Base-by-base conservation (phyloP, 2,888 invertebrate species). In the Xylocampa areola region DNA sequence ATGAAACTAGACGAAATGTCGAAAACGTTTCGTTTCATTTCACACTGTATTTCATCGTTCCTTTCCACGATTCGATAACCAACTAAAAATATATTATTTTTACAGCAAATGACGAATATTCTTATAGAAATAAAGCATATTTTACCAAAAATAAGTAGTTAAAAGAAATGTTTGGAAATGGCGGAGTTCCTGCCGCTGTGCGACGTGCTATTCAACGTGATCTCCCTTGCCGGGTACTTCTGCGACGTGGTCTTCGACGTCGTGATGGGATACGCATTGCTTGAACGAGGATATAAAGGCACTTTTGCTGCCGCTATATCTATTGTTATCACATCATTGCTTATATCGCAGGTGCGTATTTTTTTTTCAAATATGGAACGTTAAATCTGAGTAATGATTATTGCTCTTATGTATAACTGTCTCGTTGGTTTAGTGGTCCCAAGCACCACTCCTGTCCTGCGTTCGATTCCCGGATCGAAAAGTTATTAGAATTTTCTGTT, bases 241-340 rank as follows among this genome's bases (percentile, higher is more conserved):
- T 98, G 98, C 94, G 97, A 98, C 94, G 96, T 97, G 64, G 97
- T 98, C 5, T 98, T 98, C 88, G 97, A 98, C 89, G 95, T 97
- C 60, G 96, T 98, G 53, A 96, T 97, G 94, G 96, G 97, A 37
- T 98, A 97, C 88, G 97, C 97, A 17, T 94, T 98, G 23, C 96
- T 97, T 69, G 96, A 96, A 83, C 93, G 95, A 52, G 95, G 95
- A 27, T 94, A 95, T 75, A 94, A 94, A 62, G 93, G 95, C 63
- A 95, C 96, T 79, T 96, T 96, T 77, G 94, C 95, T 6, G 95
- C 96, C 19, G 95, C 97, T 66, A 92, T 97, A 70, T 95, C 95
- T 40, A 95, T 97, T 61, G 96, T 98, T 54, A 88, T 96, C 48
- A 92, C 96, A 2, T 97, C 98, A 4, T 94, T 97, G 43, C 85